Evolutionary conservation across 2,113 vertebrate species (phyloP).

Genomic region (Alectura lathami): DNA sequence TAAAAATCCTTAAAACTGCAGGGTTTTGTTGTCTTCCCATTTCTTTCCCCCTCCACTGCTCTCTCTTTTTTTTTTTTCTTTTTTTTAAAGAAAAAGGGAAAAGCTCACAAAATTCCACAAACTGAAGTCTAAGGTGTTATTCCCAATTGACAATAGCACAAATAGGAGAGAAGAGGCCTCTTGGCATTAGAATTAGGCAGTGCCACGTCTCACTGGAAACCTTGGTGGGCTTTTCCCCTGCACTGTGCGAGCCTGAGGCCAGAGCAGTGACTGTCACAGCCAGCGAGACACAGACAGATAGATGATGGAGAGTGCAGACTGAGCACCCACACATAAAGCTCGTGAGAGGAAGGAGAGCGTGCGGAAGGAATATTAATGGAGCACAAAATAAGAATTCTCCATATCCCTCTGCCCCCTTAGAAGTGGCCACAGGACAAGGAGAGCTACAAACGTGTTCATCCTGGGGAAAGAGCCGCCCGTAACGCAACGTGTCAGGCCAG

Average conservation of each 20-base stretch:
- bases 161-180: not conserved
- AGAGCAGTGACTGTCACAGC: conserved; percentile 55
- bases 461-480: conserved; percentile 29
- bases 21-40: not conserved
- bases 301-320: conserved; percentile 73
- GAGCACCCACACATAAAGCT: conserved; percentile 63
- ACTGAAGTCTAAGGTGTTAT: not conserved
- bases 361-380: conserved; percentile 68
- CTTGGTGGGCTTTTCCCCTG: not conserved
- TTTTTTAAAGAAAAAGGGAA: not conserved
- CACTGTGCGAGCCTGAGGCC: not conserved
- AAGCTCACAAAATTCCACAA: not conserved
- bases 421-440: conserved; percentile 33
- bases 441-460: conserved; percentile 45
- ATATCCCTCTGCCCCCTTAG: conserved; percentile 39
- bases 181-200: not conserved
- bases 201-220: not conserved
- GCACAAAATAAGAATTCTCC: conserved; percentile 57
- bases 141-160: not conserved
- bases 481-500: conserved; percentile 50
- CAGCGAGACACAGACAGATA: conserved; percentile 67
- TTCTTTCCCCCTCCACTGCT: not conserved
- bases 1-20: not conserved
- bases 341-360: conserved; percentile 54
- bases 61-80: not conserved